Conservation (phyloP, 2,797 vertebrate species). For the Eupleurogrammus muticus region DNA sequence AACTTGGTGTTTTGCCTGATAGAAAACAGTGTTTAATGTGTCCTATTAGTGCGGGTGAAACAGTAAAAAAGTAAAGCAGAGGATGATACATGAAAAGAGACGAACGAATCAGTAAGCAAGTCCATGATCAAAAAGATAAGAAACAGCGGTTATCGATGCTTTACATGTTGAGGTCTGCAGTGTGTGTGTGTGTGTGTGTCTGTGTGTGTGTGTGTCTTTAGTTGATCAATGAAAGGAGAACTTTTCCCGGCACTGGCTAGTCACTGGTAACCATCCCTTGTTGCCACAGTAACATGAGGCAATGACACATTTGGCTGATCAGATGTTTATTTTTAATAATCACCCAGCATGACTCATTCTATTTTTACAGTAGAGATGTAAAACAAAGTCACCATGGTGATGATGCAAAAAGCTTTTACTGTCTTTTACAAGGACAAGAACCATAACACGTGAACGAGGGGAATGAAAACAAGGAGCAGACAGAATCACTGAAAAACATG, state of each 20-base stretch:
- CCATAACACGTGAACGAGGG: slow-evolving; percentile 8
- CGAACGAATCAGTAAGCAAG: slow-evolving; percentile 10
- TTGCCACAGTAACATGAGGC: slow-evolving; percentile 69
- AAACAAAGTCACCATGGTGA: slow-evolving; percentile 71
- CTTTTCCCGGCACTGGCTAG: slow-evolving; percentile 46
- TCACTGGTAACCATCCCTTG: slow-evolving; percentile 47
- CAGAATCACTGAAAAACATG: not conserved
- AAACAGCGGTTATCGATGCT: slow-evolving; percentile 15
- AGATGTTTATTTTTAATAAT: slow-evolving; percentile 71
- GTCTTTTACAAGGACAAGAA: slow-evolving; percentile 22
- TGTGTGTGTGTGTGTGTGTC: not conserved
- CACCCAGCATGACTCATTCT: slow-evolving; percentile 49
- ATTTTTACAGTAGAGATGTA: slow-evolving; percentile 56
- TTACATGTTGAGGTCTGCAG: slow-evolving; percentile 13
- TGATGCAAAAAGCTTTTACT: slow-evolving; percentile 39
- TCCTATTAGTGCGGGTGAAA: slow-evolving; percentile 46
- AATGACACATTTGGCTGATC: slow-evolving; percentile 67
- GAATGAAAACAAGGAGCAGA: not conserved
- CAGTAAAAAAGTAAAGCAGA: slow-evolving; percentile 9
- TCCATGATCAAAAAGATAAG: slow-evolving; percentile 8
- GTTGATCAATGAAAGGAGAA: slow-evolving; percentile 43
- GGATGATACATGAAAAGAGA: slow-evolving; percentile 30
- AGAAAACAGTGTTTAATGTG: slow-evolving; percentile 9
- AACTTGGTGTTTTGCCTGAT: slow-evolving; percentile 1
- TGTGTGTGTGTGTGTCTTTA: not conserved